A percentile compares a stretch with the other conserved stretches of the same genome.
Conservation (phyloP, 2,797 vertebrate species). For the Diglossa cyanea region DNA sequence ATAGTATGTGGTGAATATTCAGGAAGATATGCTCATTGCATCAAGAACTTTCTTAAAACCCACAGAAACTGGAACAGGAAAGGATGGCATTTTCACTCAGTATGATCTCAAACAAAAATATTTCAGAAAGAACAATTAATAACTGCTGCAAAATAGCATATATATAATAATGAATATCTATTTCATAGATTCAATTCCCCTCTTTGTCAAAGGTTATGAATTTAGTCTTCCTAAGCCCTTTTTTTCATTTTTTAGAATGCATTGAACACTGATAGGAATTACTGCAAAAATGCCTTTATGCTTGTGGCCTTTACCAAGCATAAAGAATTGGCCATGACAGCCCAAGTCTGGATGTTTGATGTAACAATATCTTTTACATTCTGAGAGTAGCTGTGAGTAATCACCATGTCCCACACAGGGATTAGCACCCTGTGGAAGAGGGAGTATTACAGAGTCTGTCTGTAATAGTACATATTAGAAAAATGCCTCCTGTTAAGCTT, state of each 20-base stretch:
- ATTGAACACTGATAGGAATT: neutral
- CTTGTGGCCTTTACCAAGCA: neutral
- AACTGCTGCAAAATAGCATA: neutral
- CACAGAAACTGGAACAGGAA: neutral
- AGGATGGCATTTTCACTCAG: neutral
- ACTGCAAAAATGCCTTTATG: constrained; percentile 21
- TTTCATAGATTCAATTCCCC: neutral
- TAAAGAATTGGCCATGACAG: neutral
- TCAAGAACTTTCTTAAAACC: neutral
- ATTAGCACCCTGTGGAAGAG: constrained; percentile 2
- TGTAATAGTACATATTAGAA: neutral
- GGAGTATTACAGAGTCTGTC: neutral
- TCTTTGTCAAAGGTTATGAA: neutral
- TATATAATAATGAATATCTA: neutral
- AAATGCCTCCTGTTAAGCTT: constrained; percentile 4
- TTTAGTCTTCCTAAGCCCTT: neutral
- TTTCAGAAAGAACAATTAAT: neutral
- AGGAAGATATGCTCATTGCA: neutral
- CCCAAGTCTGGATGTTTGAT: neutral
- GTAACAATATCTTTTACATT: neutral
- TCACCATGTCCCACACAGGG: neutral
- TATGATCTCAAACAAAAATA: neutral
- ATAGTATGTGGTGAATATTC: neutral
- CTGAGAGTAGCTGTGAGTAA: constrained; percentile 37
- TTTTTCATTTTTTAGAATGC: neutral